Evolutionary conservation across 2,888 invertebrate species (phyloP).

Genomic region (Smittia aterrima): DNA sequence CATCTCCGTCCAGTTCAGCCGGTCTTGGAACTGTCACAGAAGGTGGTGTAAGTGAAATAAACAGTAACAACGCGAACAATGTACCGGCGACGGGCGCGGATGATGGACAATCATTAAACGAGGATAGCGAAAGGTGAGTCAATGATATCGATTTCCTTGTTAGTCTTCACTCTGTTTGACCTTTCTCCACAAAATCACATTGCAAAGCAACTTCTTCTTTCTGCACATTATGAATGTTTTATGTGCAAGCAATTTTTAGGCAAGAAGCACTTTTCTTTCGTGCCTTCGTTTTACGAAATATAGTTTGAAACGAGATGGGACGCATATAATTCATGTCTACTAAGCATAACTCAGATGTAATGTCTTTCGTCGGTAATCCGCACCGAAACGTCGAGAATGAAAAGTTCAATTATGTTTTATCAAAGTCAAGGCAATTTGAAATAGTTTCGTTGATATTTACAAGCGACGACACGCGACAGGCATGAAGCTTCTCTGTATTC

Average conservation of each 20-base stretch:
- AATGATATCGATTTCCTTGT: conserved; percentile 14
- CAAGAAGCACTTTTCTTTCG: too few relatives aligned
- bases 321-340: background rate
- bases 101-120: conserved; percentile 48
- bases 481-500: background rate
- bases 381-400: background rate
- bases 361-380: background rate
- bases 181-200: conserved; percentile 13
- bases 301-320: background rate
- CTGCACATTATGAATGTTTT: conserved; percentile 13
- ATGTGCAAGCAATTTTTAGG: conserved; percentile 14
- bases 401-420: conserved; percentile 8
- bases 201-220: background rate
- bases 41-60: conserved; percentile 27
- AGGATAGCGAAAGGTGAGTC: conserved; percentile 55
- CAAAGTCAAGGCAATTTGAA: conserved; percentile 3
- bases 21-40: conserved; percentile 34
- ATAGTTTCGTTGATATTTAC: background rate
- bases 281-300: too few relatives aligned
- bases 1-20: conserved; percentile 38
- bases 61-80: background rate
- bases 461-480: background rate
- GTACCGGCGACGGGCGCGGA: conserved; percentile 53
- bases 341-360: background rate
- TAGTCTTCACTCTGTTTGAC: background rate